Evolutionary conservation across 2,888 invertebrate species (phyloP).

Genomic region (Polia nebulosa): DNA sequence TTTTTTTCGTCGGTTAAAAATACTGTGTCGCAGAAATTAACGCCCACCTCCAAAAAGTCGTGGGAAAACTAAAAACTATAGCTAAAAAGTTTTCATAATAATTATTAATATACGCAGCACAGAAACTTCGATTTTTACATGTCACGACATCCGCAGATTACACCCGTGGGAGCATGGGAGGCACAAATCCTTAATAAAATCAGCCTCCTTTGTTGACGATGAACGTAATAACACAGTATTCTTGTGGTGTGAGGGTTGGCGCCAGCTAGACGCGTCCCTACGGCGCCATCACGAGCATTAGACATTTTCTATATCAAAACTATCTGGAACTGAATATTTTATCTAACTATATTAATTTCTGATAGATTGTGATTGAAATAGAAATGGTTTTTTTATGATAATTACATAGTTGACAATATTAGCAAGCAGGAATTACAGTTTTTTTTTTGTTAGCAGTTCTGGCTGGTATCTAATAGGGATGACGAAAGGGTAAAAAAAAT

Average conservation of each 20-base stretch:
- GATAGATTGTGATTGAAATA: not conserved
- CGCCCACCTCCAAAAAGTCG: too few relatives aligned
- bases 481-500: too few relatives aligned
- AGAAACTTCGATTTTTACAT: not conserved
- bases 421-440: not conserved
- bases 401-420: not conserved
- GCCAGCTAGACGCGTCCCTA: constrained; percentile 76
- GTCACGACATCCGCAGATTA: not conserved
- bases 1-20: too few relatives aligned
- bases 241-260: constrained; percentile 65
- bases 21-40: too few relatives aligned
- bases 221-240: constrained; percentile 55
- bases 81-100: too few relatives aligned
- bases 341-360: constrained; percentile 21
- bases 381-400: constrained; percentile 3
- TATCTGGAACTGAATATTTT: constrained; percentile 40
- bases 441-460: too few relatives aligned
- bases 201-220: constrained; percentile 60
- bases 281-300: constrained; percentile 74
- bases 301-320: constrained; percentile 64
- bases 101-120: too few relatives aligned
- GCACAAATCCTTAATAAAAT: constrained; percentile 51
- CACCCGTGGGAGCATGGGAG: not conserved
- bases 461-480: too few relatives aligned
- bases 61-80: too few relatives aligned